Base-by-base conservation (phyloP, 2,113 vertebrate species). In the Nothobranchius furzeri region DNA sequence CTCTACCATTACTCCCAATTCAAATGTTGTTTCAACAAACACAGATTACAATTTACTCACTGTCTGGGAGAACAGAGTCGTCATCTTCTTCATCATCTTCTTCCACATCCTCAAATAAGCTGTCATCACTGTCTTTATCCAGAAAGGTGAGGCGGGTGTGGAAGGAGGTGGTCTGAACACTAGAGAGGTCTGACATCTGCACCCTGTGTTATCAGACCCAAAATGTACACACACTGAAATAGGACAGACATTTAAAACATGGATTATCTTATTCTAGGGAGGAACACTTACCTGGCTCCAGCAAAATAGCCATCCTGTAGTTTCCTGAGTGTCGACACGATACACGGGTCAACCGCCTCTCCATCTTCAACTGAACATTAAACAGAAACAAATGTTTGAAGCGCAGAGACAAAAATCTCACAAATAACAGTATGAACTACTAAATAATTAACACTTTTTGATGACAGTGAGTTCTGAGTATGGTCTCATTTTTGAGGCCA, bases 251-350 rank as follows among this genome's bases (percentile, higher is more conserved):
- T 60, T 10, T 47, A n/a, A 53, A 46, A 17, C 20, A 7, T 11
- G 13, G 45, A 12, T 42, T n/a, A 14, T 35, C 6, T 30, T 40
- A 3, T 37, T 36, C 46, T 20, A 37, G 1, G 15, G 17, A 37
- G 7, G n/a, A 7, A 59, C 40, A 69, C 87, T 56, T 85, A 98
- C 97, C 97, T 97, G n/a, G 95, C 96, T 64, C 98, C 98, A 76
- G 92, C 96, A 85, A 99, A 98, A 87, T 99, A 99, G 53, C 98
- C 97, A 89, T 99, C 97, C 46, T 98, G 95, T 54, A 99, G 89
- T 89, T 99, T 99, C 80, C 96, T 91, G 74, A 99, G 89, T 37
- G 95, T 97, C 68, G 94, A 91, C 68, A 99, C 86, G 85, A 99
- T 93, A 52, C 96, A 96, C 10, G 97, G 90, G 81, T 99, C 96